Conservation (phyloP, 2,113 vertebrate genomes). For the Indicator indicator region DNA sequence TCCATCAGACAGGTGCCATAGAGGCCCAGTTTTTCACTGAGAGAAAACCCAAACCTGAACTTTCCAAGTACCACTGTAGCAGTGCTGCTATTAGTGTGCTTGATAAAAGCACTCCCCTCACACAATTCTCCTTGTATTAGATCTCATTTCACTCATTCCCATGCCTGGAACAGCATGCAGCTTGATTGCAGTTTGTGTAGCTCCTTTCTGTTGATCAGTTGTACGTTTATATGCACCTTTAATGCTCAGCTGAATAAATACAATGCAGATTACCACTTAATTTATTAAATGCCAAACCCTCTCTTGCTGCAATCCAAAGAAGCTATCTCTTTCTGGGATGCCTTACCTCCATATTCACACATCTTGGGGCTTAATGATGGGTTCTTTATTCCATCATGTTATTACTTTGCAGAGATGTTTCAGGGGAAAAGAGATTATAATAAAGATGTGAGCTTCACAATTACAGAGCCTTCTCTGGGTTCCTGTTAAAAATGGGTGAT, state of each 20-base stretch:
- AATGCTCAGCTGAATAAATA: conserved; percentile 35
- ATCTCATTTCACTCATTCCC: not conserved
- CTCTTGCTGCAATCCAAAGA: conserved; percentile 12
- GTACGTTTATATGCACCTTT: not conserved
- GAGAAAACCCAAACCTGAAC: not conserved
- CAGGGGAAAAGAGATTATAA: conserved; percentile 21
- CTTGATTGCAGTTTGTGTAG: not conserved
- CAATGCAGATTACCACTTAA: conserved; percentile 25
- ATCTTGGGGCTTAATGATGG: conserved; percentile 13
- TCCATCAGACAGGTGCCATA: not conserved
- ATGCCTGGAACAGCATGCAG: not conserved
- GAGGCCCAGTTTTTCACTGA: not conserved
- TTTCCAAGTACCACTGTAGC: not conserved
- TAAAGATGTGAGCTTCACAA: conserved; percentile 13
- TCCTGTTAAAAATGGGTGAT: conserved; percentile 6
- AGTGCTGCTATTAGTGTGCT: not conserved
- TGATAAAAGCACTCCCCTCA: not conserved
- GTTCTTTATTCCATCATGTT: conserved; percentile 25
- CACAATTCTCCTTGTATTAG: not conserved
- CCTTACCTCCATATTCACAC: not conserved
- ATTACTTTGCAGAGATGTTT: conserved; percentile 13
- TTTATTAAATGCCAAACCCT: conserved; percentile 20
- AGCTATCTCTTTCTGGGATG: conserved; percentile 15
- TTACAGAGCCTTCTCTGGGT: not conserved
- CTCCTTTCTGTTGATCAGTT: not conserved